A percentile compares a stretch with the other conserved stretches of the same genome.
These are phyloP conservation scores for Melipona beecheii DNA, from an alignment of 2,888 invertebrate genomes.

Conservation along the genomic window DNA sequence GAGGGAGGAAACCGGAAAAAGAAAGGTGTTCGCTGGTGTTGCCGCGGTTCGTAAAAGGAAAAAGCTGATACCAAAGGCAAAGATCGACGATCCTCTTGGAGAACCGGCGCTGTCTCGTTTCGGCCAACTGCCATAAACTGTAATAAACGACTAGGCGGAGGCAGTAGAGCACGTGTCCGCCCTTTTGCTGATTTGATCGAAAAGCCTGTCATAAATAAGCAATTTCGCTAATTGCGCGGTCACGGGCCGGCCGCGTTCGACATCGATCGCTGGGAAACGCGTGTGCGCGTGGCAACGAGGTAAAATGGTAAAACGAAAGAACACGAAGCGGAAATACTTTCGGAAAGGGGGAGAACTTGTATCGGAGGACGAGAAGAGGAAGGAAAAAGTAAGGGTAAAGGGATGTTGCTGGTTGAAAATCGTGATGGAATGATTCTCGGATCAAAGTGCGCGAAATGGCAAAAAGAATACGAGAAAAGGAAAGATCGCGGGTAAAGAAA, in stretches of 20 bases:
- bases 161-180: conserved; percentile 67
- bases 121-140: conserved; percentile 74
- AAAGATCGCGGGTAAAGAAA: not conserved
- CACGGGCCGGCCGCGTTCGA: conserved; percentile 58
- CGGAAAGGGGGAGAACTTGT: not conserved
- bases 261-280: conserved; percentile 9
- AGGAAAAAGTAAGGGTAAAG: not conserved
- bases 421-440: not conserved
- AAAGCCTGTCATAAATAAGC: conserved; percentile 71
- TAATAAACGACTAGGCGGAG: conserved; percentile 73
- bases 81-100: conserved; percentile 35
- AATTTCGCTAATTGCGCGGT: conserved; percentile 74
- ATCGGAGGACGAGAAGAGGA: not conserved
- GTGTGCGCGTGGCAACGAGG: not conserved
- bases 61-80: conserved; percentile 33
- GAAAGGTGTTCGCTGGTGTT: conserved; percentile 20
- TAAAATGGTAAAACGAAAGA: not conserved
- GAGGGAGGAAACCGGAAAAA: conserved; percentile 22
- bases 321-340: not conserved
- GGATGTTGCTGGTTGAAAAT: not conserved
- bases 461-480: not conserved
- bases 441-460: not conserved
- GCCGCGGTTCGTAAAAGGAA: conserved; percentile 31
- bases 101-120: conserved; percentile 55
- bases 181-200: conserved; percentile 75